phyloP scores from a whole-genome alignment of 2,113 vertebrate genomes.

The Dipodomys stephensi region DNA sequence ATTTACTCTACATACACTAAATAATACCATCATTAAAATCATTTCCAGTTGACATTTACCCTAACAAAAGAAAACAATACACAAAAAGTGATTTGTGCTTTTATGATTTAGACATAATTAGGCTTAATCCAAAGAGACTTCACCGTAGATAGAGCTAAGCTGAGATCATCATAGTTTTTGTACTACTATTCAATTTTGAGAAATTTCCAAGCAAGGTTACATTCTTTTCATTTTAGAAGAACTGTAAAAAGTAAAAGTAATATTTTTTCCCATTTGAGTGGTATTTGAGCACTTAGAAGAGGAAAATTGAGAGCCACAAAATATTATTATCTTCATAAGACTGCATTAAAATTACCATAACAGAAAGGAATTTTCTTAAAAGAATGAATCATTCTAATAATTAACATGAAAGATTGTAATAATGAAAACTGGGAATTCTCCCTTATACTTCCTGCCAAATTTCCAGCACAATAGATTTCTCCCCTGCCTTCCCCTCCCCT shows the following conservation, averaged over 20 bases:
- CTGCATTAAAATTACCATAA: background rate
- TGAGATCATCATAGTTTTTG: slow-evolving; percentile 49
- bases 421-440: slow-evolving; percentile 16
- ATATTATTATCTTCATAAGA: slow-evolving; percentile 45
- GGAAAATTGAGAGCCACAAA: background rate
- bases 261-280: slow-evolving; percentile 6
- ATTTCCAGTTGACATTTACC: slow-evolving; percentile 40
- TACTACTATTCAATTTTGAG: slow-evolving; percentile 36
- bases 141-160: background rate
- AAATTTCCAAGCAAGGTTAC: slow-evolving; percentile 17
- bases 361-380: slow-evolving; percentile 45
- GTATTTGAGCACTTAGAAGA: slow-evolving; percentile 14
- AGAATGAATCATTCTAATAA: slow-evolving; percentile 38
- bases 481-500: too few species aligned
- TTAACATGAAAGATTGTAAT: slow-evolving; percentile 4
- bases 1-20: slow-evolving; percentile 36
- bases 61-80: slow-evolving; percentile 11
- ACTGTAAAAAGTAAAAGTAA: background rate
- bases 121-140: slow-evolving; percentile 39
- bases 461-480: background rate
- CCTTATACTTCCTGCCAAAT: background rate
- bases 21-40: background rate
- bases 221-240: slow-evolving; percentile 55
- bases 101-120: slow-evolving; percentile 47
- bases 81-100: slow-evolving; percentile 11